Evolutionary conservation across 2,888 invertebrate genomes (phyloP), one percentile per base, ranked within the genome.

Genomic region (Mallateleia sp.): DNA sequence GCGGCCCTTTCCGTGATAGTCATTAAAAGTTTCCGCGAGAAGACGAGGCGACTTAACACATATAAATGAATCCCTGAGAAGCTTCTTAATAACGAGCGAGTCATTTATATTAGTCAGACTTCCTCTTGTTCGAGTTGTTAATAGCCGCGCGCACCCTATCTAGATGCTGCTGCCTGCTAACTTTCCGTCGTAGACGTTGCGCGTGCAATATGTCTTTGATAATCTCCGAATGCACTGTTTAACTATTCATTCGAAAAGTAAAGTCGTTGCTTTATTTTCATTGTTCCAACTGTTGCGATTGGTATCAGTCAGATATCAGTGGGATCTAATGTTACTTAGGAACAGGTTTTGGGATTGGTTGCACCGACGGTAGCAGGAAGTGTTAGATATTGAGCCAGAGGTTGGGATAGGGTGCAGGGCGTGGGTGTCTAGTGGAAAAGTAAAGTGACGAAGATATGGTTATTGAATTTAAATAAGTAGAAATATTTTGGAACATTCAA

Each of bases 11-110:
- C 88, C 90, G 85, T 88, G 90, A 84, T 87, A 87, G 90, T 93
- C 93, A 93, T 93, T 93, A 93, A 92, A 93, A 93, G 91, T 92
- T 92, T 89, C 54, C 74, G 75, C 87, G 88, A 91, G 90, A 92
- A 90, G 90, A 88, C 91, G 87, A 89, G 83, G 87, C 88, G 89
- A 91, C 91, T 92, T 93, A 92, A 93, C 92, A 92, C 92, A 89
- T 93, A 93, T 93, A 93, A 93, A 93, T 92, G 92, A 91, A 92
- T 90, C 88, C 89, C 72, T 75, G 84, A 83, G 88, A 90, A 90
- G 89, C 90, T 89, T 92, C 92, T 92, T 92, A 92, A 92, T 92
- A 92, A 92, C 89, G 88, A 90, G 87, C 79, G 64, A 89, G 89
- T 91, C 92, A 92, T 92, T 92, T 91, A 91, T 92, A 91, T 91